phyloP scores from a whole-genome alignment of 2,113 vertebrate genomes.

The Hypanus sabinus region DNA sequence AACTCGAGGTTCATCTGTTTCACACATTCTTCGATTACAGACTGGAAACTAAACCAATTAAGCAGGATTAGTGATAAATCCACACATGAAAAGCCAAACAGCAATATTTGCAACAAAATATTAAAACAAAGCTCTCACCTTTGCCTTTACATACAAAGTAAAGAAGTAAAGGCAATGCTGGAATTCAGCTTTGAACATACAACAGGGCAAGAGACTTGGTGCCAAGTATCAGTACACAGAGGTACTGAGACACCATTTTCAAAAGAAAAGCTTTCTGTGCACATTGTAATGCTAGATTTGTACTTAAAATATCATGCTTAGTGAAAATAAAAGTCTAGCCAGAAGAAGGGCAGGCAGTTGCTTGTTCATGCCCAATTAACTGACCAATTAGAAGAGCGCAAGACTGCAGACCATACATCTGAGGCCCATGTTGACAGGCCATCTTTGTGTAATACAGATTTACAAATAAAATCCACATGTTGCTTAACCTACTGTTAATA shows the following conservation, averaged over 20 bases:
- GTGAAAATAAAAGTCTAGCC: background rate
- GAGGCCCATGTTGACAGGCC: background rate
- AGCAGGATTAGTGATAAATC: background rate
- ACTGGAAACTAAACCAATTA: conserved; percentile 68
- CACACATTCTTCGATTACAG: conserved; percentile 83
- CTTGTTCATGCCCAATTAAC: background rate
- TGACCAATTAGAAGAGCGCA: background rate
- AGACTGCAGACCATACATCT: background rate
- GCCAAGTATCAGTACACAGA: background rate
- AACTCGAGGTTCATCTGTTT: conserved; percentile 89
- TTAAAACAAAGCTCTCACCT: background rate
- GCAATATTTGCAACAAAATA: background rate
- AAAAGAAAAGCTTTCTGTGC: background rate
- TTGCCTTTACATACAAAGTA: background rate
- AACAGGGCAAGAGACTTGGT: background rate
- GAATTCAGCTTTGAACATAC: background rate
- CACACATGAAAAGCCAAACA: background rate
- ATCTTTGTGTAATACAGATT: background rate
- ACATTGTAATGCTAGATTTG: background rate
- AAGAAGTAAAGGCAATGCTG: background rate
- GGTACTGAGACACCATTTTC: background rate
- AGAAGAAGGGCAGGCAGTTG: background rate
- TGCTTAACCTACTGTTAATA: background rate
- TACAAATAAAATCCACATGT: background rate
- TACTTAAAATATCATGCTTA: background rate